Conservation (phyloP, 2,797 vertebrate species). For the Cephalopachus bancanus region DNA sequence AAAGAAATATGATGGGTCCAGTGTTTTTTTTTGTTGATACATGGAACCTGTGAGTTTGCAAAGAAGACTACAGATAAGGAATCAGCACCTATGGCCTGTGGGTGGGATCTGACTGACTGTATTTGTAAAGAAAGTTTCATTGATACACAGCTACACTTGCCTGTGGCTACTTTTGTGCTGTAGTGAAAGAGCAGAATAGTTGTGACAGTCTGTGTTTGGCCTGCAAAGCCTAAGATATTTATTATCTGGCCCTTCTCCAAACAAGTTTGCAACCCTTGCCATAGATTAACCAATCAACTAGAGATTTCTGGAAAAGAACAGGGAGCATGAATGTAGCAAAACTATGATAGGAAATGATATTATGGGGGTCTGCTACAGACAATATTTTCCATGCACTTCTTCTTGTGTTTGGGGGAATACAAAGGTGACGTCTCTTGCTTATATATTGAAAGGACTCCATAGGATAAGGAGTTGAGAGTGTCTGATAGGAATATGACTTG, state of each 20-base stretch:
- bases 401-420: not conserved
- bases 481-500: not conserved
- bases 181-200: not conserved
- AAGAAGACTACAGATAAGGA: not conserved
- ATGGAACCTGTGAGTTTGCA: not conserved
- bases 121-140: constrained; percentile 67
- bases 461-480: not conserved
- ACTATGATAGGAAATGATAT: not conserved
- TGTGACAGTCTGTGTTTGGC: not conserved
- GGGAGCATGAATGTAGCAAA: not conserved
- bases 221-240: not conserved
- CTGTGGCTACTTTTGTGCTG: not conserved
- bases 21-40: not conserved
- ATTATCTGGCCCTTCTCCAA: not conserved
- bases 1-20: not conserved
- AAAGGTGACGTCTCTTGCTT: not conserved
- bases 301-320: not conserved
- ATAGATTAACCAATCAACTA: not conserved
- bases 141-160: not conserved
- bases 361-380: not conserved
- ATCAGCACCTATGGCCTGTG: not conserved
- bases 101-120: not conserved
- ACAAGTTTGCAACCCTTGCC: not conserved
- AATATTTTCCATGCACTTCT: not conserved
- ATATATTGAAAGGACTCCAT: not conserved